Evolutionary conservation across 2,888 invertebrate genomes (phyloP), one percentile per base, ranked within the genome.

Genomic region (Amphipyra tragopoginis): DNA sequence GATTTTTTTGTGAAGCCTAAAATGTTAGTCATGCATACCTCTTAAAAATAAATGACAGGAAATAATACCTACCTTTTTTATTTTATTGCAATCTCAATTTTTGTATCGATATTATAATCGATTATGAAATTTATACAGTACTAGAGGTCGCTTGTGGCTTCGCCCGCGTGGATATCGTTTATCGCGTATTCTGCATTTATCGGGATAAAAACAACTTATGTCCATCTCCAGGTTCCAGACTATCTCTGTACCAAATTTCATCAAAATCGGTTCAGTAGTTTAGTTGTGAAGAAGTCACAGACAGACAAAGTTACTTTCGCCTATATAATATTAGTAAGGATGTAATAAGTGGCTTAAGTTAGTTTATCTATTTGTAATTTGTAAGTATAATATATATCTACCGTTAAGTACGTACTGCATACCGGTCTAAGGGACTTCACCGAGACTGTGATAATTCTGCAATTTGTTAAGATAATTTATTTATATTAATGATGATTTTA

Each of bases 361-460:
- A 21, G 21, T 21, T 33, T 33, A 33, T 10, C 11, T 36, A 36
- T 36, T 36, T 36, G 36, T 29, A 8, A 33, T 33, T 14, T 36
- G 36, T 29, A 8, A 33, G 2, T 14, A 15, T 53, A 44, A 9
- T 36, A 21, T 26, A 42, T 44, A 14, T 9, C 1, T 26, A 13
- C 55, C 29, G 48, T 45, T 40, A 48, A 0, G 1, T 1, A n/a
- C 15, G 10, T 14, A 58, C 5, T 15, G 3, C 0, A 42, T 44
- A 57, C 78, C 47, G 42, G 75, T 71, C 33, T 33, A n/a, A 43
- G 76, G 76, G 78, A 50, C 67, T 77, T 77, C 29, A 76, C 76
- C 71, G 40, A 43, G 43, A 33, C 26, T n/a, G 47, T 0, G 6
- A 48, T 13, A 8, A 76, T 76, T 77, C 75, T 67, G 75, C 63